Conservation (phyloP, 2,113 vertebrate species). For the Bungarus multicinctus region DNA sequence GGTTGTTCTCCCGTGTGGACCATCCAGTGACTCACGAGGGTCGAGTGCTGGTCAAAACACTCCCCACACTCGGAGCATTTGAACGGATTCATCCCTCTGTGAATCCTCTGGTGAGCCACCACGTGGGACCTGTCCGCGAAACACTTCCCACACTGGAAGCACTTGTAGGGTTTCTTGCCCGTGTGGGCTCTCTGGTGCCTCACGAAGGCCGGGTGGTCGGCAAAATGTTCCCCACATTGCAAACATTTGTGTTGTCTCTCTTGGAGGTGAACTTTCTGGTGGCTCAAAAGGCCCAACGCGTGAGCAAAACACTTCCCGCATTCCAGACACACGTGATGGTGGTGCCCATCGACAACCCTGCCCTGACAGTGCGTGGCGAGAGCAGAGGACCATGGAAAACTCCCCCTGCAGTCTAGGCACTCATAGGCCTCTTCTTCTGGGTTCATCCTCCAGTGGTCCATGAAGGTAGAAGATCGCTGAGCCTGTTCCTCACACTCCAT, state of each 20-base stretch:
- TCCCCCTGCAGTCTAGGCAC: slow-evolving; percentile 17
- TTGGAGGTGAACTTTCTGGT: slow-evolving; percentile 32
- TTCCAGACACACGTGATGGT: slow-evolving; percentile 4
- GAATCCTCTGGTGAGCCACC: slow-evolving; percentile 54
- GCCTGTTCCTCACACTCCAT: neutral
- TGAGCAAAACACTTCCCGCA: slow-evolving; percentile 29
- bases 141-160: slow-evolving; percentile 53
- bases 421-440: slow-evolving; percentile 29
- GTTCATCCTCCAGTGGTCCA: neutral
- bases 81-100: slow-evolving; percentile 64
- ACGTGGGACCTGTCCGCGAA: slow-evolving; percentile 61
- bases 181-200: slow-evolving; percentile 55
- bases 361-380: slow-evolving; percentile 7
- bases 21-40: slow-evolving; percentile 70
- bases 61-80: slow-evolving; percentile 71
- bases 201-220: slow-evolving; percentile 56
- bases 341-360: slow-evolving; percentile 16
- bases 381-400: neutral
- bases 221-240: slow-evolving; percentile 56
- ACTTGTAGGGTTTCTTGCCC: slow-evolving; percentile 55
- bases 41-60: slow-evolving; percentile 71
- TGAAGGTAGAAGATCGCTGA: neutral
- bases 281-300: slow-evolving; percentile 24
- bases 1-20: slow-evolving; percentile 65
- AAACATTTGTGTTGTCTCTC: slow-evolving; percentile 47